A percentile compares a stretch with the other conserved stretches of the same genome.
Evolutionary conservation across 2,888 invertebrate genomes (phyloP).

Genomic region (Bombylius discolor): DNA sequence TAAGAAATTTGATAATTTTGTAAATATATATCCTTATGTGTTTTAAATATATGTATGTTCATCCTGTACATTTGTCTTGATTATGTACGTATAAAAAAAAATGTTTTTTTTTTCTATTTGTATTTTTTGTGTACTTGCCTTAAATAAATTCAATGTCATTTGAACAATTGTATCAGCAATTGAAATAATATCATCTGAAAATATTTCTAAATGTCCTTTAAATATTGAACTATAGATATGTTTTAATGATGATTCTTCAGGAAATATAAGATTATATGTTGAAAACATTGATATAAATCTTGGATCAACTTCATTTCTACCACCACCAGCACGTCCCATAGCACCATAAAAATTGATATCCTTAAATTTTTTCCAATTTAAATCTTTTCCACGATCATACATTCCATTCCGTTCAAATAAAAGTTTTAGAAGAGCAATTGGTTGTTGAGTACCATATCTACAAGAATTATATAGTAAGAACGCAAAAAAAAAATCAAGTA

Average conservation of each 20-base stretch:
- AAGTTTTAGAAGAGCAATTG: slow-evolving; percentile 80
- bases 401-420: slow-evolving; percentile 80
- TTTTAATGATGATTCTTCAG: slow-evolving; percentile 59
- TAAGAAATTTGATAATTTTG: no score
- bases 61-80: no score
- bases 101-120: no score
- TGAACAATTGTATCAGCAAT: slow-evolving; percentile 54
- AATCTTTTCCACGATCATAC: slow-evolving; percentile 77
- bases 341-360: slow-evolving; percentile 67
- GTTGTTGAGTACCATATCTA: slow-evolving; percentile 82
- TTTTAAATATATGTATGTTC: no score
- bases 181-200: slow-evolving; percentile 51
- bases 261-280: slow-evolving; percentile 74
- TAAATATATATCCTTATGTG: no score
- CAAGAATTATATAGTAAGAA: neutral
- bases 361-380: slow-evolving; percentile 77
- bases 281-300: slow-evolving; percentile 86
- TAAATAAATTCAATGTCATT: slow-evolving; percentile 72
- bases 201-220: slow-evolving; percentile 58
- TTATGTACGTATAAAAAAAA: no score
- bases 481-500: neutral
- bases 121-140: slow-evolving; percentile 37
- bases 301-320: slow-evolving; percentile 80
- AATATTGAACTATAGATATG: slow-evolving; percentile 77
- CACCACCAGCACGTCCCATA: slow-evolving; percentile 81